Conservation (phyloP, 2,888 invertebrate species). For the Caradrina kadenii region DNA sequence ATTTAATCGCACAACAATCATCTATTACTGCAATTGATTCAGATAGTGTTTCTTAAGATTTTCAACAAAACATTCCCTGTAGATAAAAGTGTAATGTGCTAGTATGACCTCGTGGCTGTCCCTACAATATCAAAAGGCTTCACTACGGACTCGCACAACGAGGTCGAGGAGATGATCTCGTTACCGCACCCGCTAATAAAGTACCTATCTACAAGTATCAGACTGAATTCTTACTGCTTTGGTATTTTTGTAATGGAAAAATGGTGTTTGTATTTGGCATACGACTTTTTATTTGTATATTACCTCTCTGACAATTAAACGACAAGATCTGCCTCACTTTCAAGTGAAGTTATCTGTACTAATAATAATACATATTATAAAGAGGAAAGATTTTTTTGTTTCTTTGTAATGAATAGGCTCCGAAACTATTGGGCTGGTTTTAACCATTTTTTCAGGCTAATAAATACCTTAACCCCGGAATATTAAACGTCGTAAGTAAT, state of each 20-base stretch:
- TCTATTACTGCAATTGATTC: slow-evolving; percentile 24
- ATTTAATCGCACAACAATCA: background rate
- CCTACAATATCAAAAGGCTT: slow-evolving; percentile 64
- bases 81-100: slow-evolving; percentile 39
- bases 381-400: too few species aligned
- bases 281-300: background rate
- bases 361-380: too few species aligned
- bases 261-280: background rate
- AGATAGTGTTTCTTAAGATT: slow-evolving; percentile 5
- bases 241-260: slow-evolving; percentile 15
- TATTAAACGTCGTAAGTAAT: too few species aligned
- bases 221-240: slow-evolving; percentile 12
- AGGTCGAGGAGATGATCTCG: slow-evolving; percentile 63
- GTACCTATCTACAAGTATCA: slow-evolving; percentile 29
- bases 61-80: slow-evolving; percentile 20
- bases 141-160: slow-evolving; percentile 52
- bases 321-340: too few species aligned
- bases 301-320: too few species aligned
- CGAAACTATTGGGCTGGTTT: too few species aligned
- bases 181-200: slow-evolving; percentile 57
- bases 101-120: slow-evolving; percentile 39
- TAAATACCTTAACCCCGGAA: too few species aligned
- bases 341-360: too few species aligned
- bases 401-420: too few species aligned
- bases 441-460: too few species aligned